Evolutionary conservation across 2,888 invertebrate genomes (phyloP).

Genomic region (Plagodis dolabraria): DNA sequence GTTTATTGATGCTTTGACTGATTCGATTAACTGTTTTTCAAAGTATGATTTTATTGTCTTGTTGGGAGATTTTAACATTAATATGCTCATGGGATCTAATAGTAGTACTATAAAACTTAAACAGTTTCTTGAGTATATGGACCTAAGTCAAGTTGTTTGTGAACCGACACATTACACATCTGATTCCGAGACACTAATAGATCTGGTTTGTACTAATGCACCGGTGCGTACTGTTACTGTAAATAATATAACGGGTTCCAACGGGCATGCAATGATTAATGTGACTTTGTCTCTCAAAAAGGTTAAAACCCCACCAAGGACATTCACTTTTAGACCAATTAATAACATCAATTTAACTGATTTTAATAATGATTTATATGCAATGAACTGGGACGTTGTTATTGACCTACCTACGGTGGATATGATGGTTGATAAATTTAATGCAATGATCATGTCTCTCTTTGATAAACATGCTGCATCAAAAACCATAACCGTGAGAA

Average conservation of each 20-base stretch:
- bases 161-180: constrained; percentile 27
- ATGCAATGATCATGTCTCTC: neutral
- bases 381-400: constrained; percentile 3
- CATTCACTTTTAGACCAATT: constrained; percentile 4
- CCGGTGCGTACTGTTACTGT: constrained; percentile 15
- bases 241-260: constrained; percentile 12
- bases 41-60: constrained; percentile 20
- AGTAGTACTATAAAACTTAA: constrained; percentile 2
- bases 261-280: constrained; percentile 21
- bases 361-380: constrained; percentile 7
- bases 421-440: constrained; percentile 3
- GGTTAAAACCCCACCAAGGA: constrained; percentile 3
- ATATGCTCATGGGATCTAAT: neutral
- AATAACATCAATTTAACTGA: constrained; percentile 1
- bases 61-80: too few relatives aligned
- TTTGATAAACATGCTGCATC: neutral
- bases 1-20: constrained; percentile 28
- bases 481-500: neutral
- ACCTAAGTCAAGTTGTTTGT: constrained; percentile 24
- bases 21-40: constrained; percentile 17
- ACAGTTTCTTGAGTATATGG: constrained; percentile 16
- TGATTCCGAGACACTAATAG: constrained; percentile 13
- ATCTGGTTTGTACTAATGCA: constrained; percentile 28
- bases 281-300: constrained; percentile 7
- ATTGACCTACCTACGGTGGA: neutral